Evolutionary conservation across 2,113 vertebrate species (phyloP).

Genomic region (Phainopepla nitens): DNA sequence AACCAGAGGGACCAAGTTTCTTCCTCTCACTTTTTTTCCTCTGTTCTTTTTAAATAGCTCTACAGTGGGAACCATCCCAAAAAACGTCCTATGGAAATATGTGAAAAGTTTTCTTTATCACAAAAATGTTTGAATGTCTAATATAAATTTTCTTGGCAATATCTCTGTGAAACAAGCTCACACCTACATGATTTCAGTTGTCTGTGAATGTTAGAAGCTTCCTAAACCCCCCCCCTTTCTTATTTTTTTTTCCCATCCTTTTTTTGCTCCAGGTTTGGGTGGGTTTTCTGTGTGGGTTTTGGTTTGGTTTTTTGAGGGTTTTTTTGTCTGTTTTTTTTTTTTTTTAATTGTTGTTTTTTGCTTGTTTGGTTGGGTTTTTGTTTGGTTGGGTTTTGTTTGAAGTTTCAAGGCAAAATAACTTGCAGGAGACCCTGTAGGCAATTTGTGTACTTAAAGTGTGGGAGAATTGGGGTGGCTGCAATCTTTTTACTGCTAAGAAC

Average conservation of each 20-base stretch:
- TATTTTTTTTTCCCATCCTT: fast-evolving
- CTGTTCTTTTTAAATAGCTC: neutral
- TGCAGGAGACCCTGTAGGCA: neutral
- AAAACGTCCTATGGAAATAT: neutral
- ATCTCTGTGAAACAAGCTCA: neutral
- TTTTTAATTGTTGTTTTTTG: neutral
- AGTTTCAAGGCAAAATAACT: neutral
- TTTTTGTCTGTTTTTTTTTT: neutral
- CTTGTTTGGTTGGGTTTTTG: too few relatives aligned
- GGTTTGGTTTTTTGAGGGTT: too few relatives aligned
- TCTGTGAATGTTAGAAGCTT: neutral
- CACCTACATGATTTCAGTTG: neutral
- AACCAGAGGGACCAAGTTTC: neutral
- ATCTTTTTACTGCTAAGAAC: neutral
- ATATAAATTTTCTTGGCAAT: neutral
- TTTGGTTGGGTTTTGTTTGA: neutral
- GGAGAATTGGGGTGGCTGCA: neutral
- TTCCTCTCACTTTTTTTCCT: neutral
- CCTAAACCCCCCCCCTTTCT: fast-evolving
- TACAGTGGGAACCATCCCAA: neutral
- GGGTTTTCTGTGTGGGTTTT: neutral
- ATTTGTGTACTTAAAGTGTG: neutral
- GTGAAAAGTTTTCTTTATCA: neutral
- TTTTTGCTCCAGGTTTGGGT: neutral
- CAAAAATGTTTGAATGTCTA: neutral